phyloP scores from a whole-genome alignment of 37 sponge, comb jelly and placozoan species.

The Theonella swinhoei region DNA sequence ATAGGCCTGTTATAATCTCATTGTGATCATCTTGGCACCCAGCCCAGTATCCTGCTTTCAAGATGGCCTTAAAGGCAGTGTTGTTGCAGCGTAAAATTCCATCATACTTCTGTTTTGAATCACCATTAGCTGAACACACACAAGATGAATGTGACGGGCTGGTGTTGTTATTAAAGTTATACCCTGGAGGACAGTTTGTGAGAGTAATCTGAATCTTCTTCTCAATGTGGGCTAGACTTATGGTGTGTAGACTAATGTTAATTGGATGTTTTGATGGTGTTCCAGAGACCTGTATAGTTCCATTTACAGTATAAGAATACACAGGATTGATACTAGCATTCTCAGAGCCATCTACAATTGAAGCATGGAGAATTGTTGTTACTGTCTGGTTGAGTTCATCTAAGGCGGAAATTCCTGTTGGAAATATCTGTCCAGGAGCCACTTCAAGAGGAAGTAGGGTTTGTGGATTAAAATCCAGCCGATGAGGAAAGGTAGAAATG shows the following conservation, averaged over 20 bases:
- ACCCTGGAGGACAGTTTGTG: slow-evolving; percentile 38
- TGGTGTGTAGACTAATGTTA: not conserved
- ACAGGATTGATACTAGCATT: not conserved
- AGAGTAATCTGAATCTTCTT: not conserved
- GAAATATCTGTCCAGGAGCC: not conserved
- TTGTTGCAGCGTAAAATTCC: slow-evolving; percentile 24
- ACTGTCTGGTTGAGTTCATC: slow-evolving; percentile 25
- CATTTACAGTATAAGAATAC: not conserved
- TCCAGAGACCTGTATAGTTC: slow-evolving; percentile 4
- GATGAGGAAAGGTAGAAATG: not conserved
- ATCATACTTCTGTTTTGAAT: not conserved
- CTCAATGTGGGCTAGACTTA: not conserved
- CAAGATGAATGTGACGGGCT: not conserved
- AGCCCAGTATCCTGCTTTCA: slow-evolving; percentile 54
- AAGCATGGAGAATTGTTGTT: no score
- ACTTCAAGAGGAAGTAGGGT: not conserved
- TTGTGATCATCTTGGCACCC: slow-evolving; percentile 2
- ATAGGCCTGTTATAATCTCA: slow-evolving; percentile 8
- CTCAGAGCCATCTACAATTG: not conserved
- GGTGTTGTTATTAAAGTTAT: not conserved
- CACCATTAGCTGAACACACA: slow-evolving; percentile 19
- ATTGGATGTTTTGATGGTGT: not conserved
- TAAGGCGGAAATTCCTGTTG: not conserved
- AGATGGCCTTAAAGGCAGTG: not conserved
- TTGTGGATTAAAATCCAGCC: not conserved